phyloP scores from a whole-genome alignment of 2,888 invertebrate genomes.

The Drosophila melanosoma region DNA sequence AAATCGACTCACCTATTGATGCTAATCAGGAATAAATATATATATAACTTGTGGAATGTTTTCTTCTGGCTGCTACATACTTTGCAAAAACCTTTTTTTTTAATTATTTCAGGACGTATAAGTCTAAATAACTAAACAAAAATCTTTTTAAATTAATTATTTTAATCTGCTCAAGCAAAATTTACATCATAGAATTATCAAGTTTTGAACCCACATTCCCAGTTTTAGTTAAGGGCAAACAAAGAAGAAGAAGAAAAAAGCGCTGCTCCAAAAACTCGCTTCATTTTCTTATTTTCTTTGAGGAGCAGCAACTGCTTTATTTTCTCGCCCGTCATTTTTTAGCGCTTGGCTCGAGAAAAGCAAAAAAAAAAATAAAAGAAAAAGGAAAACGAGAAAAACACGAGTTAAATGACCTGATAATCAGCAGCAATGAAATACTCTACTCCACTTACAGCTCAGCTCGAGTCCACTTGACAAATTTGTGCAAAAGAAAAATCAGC shows the following conservation, averaged over 20 bases:
- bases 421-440: conserved; percentile 33
- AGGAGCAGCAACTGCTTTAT: not conserved
- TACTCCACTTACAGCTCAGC: not conserved
- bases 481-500: conserved; percentile 54
- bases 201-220: too few species aligned
- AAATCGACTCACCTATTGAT: too few species aligned
- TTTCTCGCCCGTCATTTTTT: not conserved
- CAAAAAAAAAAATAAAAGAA: not conserved
- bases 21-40: too few species aligned
- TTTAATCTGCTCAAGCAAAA: not conserved
- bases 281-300: not conserved
- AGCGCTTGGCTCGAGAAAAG: not conserved
- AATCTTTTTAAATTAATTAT: too few species aligned
- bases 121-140: too few species aligned
- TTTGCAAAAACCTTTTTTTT: not conserved
- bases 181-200: not conserved
- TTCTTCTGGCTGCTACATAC: too few species aligned
- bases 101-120: too few species aligned
- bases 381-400: conserved; percentile 1
- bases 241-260: not conserved
- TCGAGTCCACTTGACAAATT: conserved; percentile 73
- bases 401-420: conserved; percentile 65
- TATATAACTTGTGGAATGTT: too few species aligned
- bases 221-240: too few species aligned
- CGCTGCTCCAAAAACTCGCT: not conserved